Percentiles rank a stretch among this genome's conserved stretches.
phyloP scores from a whole-genome alignment of 2,888 invertebrate genomes.

The Mimachlamys varia region DNA sequence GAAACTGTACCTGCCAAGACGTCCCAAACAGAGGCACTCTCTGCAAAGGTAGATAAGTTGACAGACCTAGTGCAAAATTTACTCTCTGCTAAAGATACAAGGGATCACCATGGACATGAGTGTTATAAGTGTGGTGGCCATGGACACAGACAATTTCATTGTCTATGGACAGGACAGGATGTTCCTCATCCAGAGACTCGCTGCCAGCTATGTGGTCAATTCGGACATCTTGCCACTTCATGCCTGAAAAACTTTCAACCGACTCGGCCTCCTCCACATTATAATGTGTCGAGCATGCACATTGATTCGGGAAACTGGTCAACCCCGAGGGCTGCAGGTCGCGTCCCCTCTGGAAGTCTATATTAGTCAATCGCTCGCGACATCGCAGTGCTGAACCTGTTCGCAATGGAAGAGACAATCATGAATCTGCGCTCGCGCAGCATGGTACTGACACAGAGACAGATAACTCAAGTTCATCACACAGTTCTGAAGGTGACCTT shows the following conservation, averaged over 20 bases:
- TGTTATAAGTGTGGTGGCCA: conserved; percentile 23
- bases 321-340: conserved; percentile 37
- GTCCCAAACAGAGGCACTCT: too few relatives aligned
- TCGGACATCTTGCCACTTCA: not conserved
- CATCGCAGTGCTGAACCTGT: not conserved
- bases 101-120: not conserved
- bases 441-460: too few relatives aligned
- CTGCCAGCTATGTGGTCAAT: conserved; percentile 20
- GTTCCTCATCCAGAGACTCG: not conserved
- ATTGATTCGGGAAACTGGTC: not conserved
- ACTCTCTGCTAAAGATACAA: not conserved
- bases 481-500: not conserved
- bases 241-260: not conserved
- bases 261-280: not conserved
- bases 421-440: not conserved
- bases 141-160: not conserved
- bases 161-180: not conserved
- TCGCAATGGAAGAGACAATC: too few relatives aligned
- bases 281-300: too few relatives aligned
- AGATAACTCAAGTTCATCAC: not conserved
- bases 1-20: too few relatives aligned
- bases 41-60: not conserved
- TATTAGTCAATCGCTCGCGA: not conserved
- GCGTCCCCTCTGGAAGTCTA: not conserved
- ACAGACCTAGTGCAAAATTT: not conserved